Percentiles rank a stretch among this genome's conserved stretches.
These are phyloP conservation scores for Caerostris darwini DNA, from an alignment of 1,140 invertebrate species.

Conservation along the genomic window DNA sequence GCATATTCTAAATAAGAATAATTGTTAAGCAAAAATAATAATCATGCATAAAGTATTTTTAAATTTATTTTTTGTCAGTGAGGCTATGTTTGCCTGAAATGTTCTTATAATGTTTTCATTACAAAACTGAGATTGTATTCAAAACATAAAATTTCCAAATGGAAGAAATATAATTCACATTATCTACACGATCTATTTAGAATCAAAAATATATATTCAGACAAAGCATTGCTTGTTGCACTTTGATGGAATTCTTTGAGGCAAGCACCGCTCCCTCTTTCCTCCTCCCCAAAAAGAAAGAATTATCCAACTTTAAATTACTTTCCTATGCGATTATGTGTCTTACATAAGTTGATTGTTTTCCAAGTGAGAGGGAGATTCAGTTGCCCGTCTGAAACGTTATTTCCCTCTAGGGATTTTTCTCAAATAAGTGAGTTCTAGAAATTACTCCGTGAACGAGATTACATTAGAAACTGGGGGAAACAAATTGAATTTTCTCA, in stretches of 20 bases:
- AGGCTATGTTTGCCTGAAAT: too few relatives aligned
- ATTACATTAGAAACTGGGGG: constrained; percentile 21
- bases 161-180: too few relatives aligned
- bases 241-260: not conserved
- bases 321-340: not conserved
- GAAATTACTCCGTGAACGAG: constrained; percentile 22
- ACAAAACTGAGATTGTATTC: too few relatives aligned
- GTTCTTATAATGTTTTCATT: too few relatives aligned
- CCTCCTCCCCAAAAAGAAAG: not conserved
- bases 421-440: not conserved
- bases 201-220: not conserved
- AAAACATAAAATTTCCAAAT: too few relatives aligned
- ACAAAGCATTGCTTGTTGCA: not conserved
- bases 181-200: not conserved
- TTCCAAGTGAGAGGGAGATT: not conserved
- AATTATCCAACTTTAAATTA: constrained; percentile 17
- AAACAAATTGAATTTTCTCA: constrained; percentile 12
- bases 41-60: too few relatives aligned
- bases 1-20: too few relatives aligned
- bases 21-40: too few relatives aligned
- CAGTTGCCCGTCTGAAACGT: not conserved
- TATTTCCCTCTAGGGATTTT: not conserved
- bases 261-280: not conserved
- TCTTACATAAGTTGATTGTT: constrained; percentile 8
- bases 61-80: too few relatives aligned